Evolutionary conservation across 2,888 invertebrate genomes (phyloP).

Genomic region (Cryptocheilus praepositus): DNA sequence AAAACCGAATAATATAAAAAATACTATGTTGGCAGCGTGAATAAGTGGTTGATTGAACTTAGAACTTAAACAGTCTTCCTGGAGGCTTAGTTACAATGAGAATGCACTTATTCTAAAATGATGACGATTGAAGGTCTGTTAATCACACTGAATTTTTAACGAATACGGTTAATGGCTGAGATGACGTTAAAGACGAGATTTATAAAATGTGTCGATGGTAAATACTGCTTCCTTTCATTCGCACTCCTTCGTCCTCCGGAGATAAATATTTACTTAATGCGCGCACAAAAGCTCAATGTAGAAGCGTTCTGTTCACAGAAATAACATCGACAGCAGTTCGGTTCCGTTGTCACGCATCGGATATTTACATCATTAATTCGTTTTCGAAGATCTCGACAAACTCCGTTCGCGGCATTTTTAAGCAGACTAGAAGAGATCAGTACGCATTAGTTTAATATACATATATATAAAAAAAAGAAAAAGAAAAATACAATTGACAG

Average conservation of each 20-base stretch:
- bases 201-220: conserved; percentile 2
- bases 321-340: too few relatives aligned
- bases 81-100: not conserved
- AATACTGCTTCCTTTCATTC: not conserved
- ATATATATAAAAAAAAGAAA: too few relatives aligned
- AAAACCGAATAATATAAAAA: not conserved
- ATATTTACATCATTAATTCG: too few relatives aligned
- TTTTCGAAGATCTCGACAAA: not conserved
- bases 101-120: not conserved
- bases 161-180: too few relatives aligned
- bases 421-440: not conserved
- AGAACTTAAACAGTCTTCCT: conserved; percentile 7
- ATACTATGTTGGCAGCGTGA: not conserved
- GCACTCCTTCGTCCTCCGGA: too few relatives aligned
- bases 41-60: not conserved
- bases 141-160: too few relatives aligned
- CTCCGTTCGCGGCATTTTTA: not conserved
- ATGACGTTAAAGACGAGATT: not conserved
- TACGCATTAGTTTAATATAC: conserved; percentile 4
- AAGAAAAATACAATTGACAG: conserved; percentile 5
- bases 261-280: too few relatives aligned
- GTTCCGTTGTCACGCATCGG: too few relatives aligned
- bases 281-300: too few relatives aligned
- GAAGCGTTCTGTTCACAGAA: too few relatives aligned
- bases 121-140: too few relatives aligned